Evolutionary conservation across 2,888 invertebrate species (phyloP), one percentile per base, ranked within the genome.

Genomic region (Aspidiotus destructor): DNA sequence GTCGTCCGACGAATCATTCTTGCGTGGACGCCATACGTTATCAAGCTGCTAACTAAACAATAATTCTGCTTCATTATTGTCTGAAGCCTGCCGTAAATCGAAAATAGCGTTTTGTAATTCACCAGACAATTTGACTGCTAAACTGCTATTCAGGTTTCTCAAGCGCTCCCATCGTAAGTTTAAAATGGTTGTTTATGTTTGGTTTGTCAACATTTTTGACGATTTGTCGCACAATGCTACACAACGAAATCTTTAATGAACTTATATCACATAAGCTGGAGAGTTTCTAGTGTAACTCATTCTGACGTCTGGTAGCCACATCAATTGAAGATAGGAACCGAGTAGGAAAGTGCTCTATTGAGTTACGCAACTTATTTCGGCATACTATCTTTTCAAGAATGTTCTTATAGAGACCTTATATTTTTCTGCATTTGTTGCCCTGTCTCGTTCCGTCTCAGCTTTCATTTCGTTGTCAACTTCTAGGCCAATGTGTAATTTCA

Each of bases 1-100:
- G 48, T 44, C 48, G 48, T 44, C 48, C 48, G 48, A 44, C 48
- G n/a, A 44, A 44, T 44, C 48, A 44, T 44, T 44, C 48, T 44
- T 44, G 48, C 48, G 48, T 44, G 48, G 48, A 44, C 48, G 48
- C 48, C 48, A 44, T 44, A 44, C 48, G 48, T 44, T 44, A 44
- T 44, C 48, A 44, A 44, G 48, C 48, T 44, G 48, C 48, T 44
- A 13, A 44, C 48, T 44, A 44, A 44, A 44, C 48, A 44, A 44
- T 44, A 10, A 13, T 44, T 44, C 48, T n/a, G n/a, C n/a, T 44
- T 13, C 13, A 13, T 13, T 44, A 44, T 13, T 10, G 48, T 44
- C 48, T 44, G 48, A 44, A 44, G 48, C 48, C 48, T 44, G 48
- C 48, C 48, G 13, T 44, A 44, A 44, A 44, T 44, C 48, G 48